Evolutionary conservation across 1,140 invertebrate genomes (phyloP).

Genomic region (Copidosoma floridanum): DNA sequence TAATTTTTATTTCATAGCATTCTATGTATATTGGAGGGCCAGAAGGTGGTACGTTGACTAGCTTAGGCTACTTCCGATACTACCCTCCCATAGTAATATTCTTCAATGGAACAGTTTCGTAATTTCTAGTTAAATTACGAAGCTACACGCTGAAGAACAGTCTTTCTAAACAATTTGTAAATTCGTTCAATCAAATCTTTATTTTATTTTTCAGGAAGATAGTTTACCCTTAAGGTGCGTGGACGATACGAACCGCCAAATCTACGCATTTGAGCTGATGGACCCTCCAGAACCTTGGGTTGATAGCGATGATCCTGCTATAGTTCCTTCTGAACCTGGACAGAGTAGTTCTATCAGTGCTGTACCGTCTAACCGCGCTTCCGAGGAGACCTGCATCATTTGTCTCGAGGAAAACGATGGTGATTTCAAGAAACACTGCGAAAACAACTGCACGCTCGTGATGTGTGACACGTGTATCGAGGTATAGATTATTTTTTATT

Average conservation of each 20-base stretch:
- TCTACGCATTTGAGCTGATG: slow-evolving; percentile 59
- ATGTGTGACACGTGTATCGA: slow-evolving; percentile 65
- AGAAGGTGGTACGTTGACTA: slow-evolving; percentile 46
- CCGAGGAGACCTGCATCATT: slow-evolving; percentile 58
- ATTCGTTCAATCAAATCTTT: neutral
- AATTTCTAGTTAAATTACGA: slow-evolving; percentile 43
- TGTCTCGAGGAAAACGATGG: slow-evolving; percentile 65
- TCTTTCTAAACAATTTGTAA: neutral
- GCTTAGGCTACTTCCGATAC: slow-evolving; percentile 49
- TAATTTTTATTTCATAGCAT: slow-evolving; percentile 37
- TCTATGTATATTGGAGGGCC: slow-evolving; percentile 38
- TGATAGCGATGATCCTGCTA: slow-evolving; percentile 34
- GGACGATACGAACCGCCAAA: slow-evolving; percentile 58
- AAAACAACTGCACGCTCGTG: slow-evolving; percentile 58
- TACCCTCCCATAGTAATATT: slow-evolving; percentile 46
- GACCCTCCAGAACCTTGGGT: slow-evolving; percentile 46
- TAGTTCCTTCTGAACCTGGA: slow-evolving; percentile 36
- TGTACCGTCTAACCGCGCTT: neutral
- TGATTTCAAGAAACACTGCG: slow-evolving; percentile 60
- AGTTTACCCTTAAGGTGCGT: slow-evolving; percentile 59
- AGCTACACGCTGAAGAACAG: slow-evolving; percentile 52
- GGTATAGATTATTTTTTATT: slow-evolving; percentile 48
- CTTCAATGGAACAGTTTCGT: slow-evolving; percentile 52
- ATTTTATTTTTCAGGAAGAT: slow-evolving; percentile 56
- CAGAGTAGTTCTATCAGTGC: slow-evolving; percentile 28